phyloP scores from a whole-genome alignment of 2,797 vertebrate species.

The Pipistrellus pygmaeus region DNA sequence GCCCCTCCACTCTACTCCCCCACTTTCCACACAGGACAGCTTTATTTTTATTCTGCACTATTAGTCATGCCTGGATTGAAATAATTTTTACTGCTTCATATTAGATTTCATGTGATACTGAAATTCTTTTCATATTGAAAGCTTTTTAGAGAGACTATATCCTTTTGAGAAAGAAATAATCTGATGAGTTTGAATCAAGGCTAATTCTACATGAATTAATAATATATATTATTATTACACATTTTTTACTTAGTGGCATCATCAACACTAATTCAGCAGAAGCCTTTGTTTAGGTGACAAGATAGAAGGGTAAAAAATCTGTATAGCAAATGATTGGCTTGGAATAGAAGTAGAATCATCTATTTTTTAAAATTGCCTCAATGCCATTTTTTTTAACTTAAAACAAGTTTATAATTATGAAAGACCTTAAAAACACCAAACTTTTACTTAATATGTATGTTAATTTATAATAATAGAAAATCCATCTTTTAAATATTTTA shows the following conservation, averaged over 20 bases:
- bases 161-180: slow-evolving; percentile 38
- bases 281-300: slow-evolving; percentile 39
- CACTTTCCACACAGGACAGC: neutral
- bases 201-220: slow-evolving; percentile 23
- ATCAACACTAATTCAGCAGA: neutral
- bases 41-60: slow-evolving; percentile 30
- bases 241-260: neutral
- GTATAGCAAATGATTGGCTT: neutral
- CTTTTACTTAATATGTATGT: slow-evolving; percentile 24
- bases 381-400: neutral
- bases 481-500: neutral
- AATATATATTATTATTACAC: neutral
- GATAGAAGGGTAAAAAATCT: neutral
- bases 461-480: slow-evolving; percentile 53
- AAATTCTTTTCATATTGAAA: slow-evolving; percentile 56
- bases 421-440: slow-evolving; percentile 16
- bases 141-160: neutral
- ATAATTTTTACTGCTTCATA: neutral
- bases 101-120: slow-evolving; percentile 21
- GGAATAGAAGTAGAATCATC: too few species aligned
- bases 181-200: neutral
- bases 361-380: neutral
- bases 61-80: neutral
- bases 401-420: slow-evolving; percentile 41
- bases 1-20: neutral